A percentile compares a stretch with the other conserved stretches of the same genome.
Evolutionary conservation across 2,113 vertebrate genomes (phyloP).

Genomic region (Zingel zingel): DNA sequence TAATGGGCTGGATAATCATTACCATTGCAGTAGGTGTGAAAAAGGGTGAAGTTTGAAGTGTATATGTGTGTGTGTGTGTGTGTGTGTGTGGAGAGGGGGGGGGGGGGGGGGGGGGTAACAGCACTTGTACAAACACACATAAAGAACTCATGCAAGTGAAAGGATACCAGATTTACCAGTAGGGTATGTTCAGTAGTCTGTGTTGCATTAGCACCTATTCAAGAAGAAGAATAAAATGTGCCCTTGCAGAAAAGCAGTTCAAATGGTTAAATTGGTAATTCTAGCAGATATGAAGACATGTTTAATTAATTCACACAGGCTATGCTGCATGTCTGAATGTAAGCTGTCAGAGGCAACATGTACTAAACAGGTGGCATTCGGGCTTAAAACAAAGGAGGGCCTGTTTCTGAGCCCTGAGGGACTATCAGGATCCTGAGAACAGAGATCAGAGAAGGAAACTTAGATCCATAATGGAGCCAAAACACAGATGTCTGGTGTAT

Average conservation of each 20-base stretch:
- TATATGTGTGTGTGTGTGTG: neutral
- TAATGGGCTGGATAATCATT: constrained; percentile 60
- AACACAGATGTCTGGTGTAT: constrained; percentile 54
- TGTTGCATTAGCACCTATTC: neutral
- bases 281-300: neutral
- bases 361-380: constrained; percentile 72
- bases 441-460: constrained; percentile 59
- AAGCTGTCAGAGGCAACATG: constrained; percentile 62
- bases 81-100: neutral
- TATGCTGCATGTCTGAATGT: constrained; percentile 13
- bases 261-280: neutral
- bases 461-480: constrained; percentile 52
- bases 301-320: constrained; percentile 37
- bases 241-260: neutral
- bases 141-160: constrained; percentile 20
- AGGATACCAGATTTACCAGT: constrained; percentile 36
- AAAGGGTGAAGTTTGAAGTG: constrained; percentile 13
- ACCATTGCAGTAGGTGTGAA: constrained; percentile 51
- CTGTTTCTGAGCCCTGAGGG: constrained; percentile 68
- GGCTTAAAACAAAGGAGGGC: constrained; percentile 65
- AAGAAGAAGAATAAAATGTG: neutral
- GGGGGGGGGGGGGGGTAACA: neutral
- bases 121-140: constrained; percentile 32
- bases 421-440: constrained; percentile 60
- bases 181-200: neutral